A percentile compares a stretch with the other conserved stretches of the same genome.
Evolutionary conservation across 2,888 invertebrate species (phyloP).

Genomic region (Melanophora roralis): DNA sequence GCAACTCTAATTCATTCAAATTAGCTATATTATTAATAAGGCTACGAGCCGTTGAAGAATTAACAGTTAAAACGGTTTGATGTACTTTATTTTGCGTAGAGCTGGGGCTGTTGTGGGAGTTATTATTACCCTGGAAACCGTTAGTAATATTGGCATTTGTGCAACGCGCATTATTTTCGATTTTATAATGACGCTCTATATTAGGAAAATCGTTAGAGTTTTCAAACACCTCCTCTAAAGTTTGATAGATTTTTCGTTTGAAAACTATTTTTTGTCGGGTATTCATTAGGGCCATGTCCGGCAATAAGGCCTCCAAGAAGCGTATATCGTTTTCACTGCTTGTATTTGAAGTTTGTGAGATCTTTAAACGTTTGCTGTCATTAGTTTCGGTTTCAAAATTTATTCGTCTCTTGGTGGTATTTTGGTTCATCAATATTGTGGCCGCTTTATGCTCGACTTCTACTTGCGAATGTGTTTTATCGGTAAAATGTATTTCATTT

Average conservation of each 20-base stretch:
- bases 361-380: slow-evolving; percentile 46
- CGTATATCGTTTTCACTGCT: slow-evolving; percentile 60
- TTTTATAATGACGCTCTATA: slow-evolving; percentile 38
- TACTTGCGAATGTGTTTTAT: slow-evolving; percentile 12
- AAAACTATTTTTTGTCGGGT: slow-evolving; percentile 66
- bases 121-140: not conserved
- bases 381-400: slow-evolving; percentile 43
- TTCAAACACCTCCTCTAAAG: slow-evolving; percentile 65
- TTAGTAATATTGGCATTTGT: not conserved
- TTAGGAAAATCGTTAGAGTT: slow-evolving; percentile 64
- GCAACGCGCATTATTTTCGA: not conserved
- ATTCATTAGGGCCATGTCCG: slow-evolving; percentile 67
- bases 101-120: not conserved
- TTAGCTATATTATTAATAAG: slow-evolving; percentile 59
- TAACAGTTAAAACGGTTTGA: slow-evolving; percentile 45
- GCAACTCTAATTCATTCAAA: slow-evolving; percentile 56
- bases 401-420: slow-evolving; percentile 37
- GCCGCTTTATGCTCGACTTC: slow-evolving; percentile 19
- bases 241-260: slow-evolving; percentile 66
- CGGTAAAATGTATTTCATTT: slow-evolving; percentile 47
- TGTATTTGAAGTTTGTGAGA: not conserved
- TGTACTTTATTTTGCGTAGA: slow-evolving; percentile 19
- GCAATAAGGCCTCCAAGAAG: slow-evolving; percentile 64
- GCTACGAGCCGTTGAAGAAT: slow-evolving; percentile 46
- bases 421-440: slow-evolving; percentile 14